Evolutionary conservation across 1,140 invertebrate species (phyloP), one percentile per base, ranked within the genome.

Genomic region (Diprion similis): DNA sequence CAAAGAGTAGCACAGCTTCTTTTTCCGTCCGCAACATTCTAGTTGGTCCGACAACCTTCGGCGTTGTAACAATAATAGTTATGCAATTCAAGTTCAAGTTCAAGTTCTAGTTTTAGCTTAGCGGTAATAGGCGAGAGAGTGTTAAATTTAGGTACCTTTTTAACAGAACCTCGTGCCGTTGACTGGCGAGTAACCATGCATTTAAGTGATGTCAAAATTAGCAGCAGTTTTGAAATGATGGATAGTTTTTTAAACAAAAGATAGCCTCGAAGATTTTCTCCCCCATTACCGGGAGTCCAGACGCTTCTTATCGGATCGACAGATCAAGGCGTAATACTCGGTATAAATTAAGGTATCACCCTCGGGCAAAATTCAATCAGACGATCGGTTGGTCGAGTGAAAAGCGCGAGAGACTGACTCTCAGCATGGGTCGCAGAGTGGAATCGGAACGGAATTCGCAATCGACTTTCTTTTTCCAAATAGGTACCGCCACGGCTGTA

Each of bases 361-460:
- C 51, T 17, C 51, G n/a, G 51, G 51, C 51, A 37, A 37, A 13
- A 59, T 37, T 37, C 2, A 37, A 37, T 37, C 24, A 37, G 24
- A 37, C 24, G 24, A 37, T 37, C 24, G 24, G 24, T 59, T 9
- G 51, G 11, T 59, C 9, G 51, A 59, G 51, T 59, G 51, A 59
- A 59, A 59, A 59, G 7, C 51, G 11, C 51, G 51, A 51, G 48
- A n/a, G n/a, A 37, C 24, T 59, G 24, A 37, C 24, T 37, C 24
- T 37, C 24, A 1, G 24, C 24, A 37, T 37, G 24, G 24, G 1
- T 37, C 24, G 4, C 51, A 8, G 51, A 13, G 51, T 15, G n/a
- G 51, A 59, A 59, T 59, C 51, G 51, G 51, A 59, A 59, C 51
- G 51, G 51, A 59, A 59, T 59, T 59, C n/a, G 51, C 51, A 59